phyloP scores from a whole-genome alignment of 2,888 invertebrate genomes.

The Tetheella fluctuosa region DNA sequence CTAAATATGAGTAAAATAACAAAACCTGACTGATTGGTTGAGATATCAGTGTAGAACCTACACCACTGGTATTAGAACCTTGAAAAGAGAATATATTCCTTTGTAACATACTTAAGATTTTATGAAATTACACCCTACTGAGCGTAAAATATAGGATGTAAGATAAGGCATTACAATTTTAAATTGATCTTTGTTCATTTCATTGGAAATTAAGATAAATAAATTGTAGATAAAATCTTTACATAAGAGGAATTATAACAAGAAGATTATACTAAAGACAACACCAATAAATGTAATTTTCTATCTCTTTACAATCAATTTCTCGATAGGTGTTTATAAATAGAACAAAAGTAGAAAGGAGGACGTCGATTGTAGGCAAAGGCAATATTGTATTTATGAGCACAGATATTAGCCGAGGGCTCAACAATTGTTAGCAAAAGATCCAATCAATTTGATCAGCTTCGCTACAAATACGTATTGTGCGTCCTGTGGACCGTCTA shows the following conservation, averaged over 20 bases:
- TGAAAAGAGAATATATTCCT: too few relatives aligned
- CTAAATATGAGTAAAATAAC: too few relatives aligned
- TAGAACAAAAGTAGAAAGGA: neutral
- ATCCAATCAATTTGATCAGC: constrained; percentile 27
- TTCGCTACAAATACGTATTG: constrained; percentile 24
- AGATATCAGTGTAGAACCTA: too few relatives aligned
- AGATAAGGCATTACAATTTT: too few relatives aligned
- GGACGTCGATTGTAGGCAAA: neutral
- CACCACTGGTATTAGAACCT: too few relatives aligned
- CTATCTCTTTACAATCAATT: constrained; percentile 2
- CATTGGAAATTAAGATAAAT: too few relatives aligned
- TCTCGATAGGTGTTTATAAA: constrained; percentile 2
- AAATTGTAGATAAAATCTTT: too few relatives aligned
- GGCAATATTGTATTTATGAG: constrained; percentile 6
- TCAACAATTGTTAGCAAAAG: constrained; percentile 20
- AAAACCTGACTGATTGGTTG: too few relatives aligned
- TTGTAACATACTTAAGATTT: too few relatives aligned
- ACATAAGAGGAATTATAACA: neutral
- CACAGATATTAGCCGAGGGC: constrained; percentile 2
- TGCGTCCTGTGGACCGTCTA: constrained; percentile 24
- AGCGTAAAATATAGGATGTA: too few relatives aligned
- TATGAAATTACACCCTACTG: too few relatives aligned
- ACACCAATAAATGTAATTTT: neutral
- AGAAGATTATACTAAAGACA: neutral
- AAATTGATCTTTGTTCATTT: too few relatives aligned